Conservation (phyloP, 2,888 invertebrate genomes). For the Eupithecia dodoneata region DNA sequence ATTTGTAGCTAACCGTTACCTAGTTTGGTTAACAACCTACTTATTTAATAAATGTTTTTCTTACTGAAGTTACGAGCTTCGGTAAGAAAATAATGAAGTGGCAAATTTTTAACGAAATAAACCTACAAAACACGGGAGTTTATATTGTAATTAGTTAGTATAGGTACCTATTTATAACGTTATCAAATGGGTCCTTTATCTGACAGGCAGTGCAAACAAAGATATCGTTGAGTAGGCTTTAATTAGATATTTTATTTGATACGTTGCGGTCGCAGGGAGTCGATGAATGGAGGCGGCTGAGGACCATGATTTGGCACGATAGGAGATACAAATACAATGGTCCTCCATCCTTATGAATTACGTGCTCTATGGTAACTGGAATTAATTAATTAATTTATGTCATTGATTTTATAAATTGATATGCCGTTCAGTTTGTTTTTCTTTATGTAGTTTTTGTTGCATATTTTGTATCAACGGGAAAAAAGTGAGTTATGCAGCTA, state of each 20-base stretch:
- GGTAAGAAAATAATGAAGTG: neutral
- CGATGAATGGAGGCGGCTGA: too few species aligned
- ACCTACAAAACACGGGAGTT: neutral
- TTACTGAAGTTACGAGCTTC: neutral
- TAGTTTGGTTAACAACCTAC: neutral
- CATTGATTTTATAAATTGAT: neutral
- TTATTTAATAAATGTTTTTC: neutral
- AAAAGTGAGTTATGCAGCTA: neutral
- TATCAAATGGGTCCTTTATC: slow-evolving; percentile 6
- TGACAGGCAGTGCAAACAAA: slow-evolving; percentile 28
- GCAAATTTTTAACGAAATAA: neutral
- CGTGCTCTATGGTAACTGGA: neutral
- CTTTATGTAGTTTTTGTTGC: neutral
- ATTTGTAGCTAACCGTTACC: slow-evolving; percentile 11
- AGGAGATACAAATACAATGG: slow-evolving; percentile 1
- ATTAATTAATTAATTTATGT: neutral
- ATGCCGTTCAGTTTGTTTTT: neutral
- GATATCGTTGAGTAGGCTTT: slow-evolving; percentile 25
- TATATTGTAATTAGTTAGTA: neutral
- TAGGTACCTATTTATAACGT: neutral
- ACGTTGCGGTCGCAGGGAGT: too few species aligned
- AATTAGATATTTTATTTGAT: slow-evolving; percentile 11
- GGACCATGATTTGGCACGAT: too few species aligned
- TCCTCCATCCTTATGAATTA: neutral
- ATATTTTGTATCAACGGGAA: neutral